Conservation (phyloP, 2,113 vertebrate species). For the Herpetotheres cachinnans region DNA sequence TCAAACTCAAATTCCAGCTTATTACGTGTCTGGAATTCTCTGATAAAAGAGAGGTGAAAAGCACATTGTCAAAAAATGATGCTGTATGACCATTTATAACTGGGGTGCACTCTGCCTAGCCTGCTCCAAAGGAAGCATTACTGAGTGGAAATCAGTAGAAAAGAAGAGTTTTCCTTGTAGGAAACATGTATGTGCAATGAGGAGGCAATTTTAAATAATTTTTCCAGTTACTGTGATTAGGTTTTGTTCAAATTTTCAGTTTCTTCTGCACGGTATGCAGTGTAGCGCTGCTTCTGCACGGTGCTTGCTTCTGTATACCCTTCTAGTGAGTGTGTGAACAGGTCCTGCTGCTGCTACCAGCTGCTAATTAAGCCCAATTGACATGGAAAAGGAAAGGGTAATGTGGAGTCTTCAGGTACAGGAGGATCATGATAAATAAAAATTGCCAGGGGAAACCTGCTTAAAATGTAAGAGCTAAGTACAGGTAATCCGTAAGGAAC, state of each 20-base stretch:
- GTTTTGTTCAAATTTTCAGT: background rate
- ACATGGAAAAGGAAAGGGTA: background rate
- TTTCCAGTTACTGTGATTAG: background rate
- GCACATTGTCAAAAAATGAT: background rate
- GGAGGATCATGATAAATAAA: background rate
- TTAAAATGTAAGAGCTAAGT: background rate
- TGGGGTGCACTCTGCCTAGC: background rate
- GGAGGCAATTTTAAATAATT: background rate
- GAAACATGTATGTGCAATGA: background rate
- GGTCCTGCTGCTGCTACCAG: background rate
- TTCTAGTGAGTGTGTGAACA: background rate
- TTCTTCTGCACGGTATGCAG: background rate
- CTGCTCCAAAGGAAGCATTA: background rate
- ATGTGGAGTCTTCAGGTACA: background rate
- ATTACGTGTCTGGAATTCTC: background rate
- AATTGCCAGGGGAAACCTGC: background rate
- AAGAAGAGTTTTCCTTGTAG: background rate
- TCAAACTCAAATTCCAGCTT: background rate
- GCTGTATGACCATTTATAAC: accelerated
- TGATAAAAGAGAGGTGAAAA: background rate
- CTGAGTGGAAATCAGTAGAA: background rate
- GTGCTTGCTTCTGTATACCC: background rate
- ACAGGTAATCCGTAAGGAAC: background rate
- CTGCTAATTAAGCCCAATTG: background rate
- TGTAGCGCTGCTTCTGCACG: background rate